Evolutionary conservation across 2,888 invertebrate genomes (phyloP).

Genomic region (Chalcis sispes): DNA sequence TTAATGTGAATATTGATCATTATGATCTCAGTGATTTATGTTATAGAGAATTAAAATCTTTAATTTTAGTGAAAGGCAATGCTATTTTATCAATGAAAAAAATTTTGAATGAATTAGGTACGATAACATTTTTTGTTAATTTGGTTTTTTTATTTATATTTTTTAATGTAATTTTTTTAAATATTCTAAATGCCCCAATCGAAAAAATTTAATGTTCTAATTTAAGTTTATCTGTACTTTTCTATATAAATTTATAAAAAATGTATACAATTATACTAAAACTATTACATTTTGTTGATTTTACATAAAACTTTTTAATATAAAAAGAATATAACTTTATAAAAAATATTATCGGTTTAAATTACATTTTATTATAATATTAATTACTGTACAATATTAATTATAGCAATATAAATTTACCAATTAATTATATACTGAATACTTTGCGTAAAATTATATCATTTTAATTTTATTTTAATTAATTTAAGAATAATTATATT

Average conservation of each 20-base stretch:
- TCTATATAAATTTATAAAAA: too few species aligned
- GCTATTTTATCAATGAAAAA: slow-evolving; percentile 62
- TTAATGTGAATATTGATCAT: slow-evolving; percentile 61
- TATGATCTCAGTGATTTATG: slow-evolving; percentile 65
- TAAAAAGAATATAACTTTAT: too few species aligned
- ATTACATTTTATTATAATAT: too few species aligned
- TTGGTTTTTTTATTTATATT: slow-evolving; percentile 15
- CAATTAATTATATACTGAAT: not conserved
- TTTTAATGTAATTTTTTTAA: not conserved
- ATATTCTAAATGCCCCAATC: not conserved
- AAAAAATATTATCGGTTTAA: too few species aligned
- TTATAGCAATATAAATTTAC: too few species aligned
- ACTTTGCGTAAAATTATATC: not conserved
- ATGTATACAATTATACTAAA: too few species aligned
- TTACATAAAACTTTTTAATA: too few species aligned
- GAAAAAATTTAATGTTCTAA: too few species aligned
- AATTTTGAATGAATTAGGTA: slow-evolving; percentile 64
- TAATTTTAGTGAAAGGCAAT: slow-evolving; percentile 62
- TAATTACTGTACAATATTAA: too few species aligned
- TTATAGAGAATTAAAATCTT: slow-evolving; percentile 64
- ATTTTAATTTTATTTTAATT: slow-evolving; percentile 1
- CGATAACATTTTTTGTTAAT: slow-evolving; percentile 2
- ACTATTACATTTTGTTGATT: too few species aligned
- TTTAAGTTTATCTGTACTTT: too few species aligned
- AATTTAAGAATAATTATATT: too few species aligned